A percentile compares a stretch with the other conserved stretches of the same genome.
These are phyloP conservation scores for Pilophorus perplexus DNA, from an alignment of 2,888 invertebrate species.

Conservation along the genomic window DNA sequence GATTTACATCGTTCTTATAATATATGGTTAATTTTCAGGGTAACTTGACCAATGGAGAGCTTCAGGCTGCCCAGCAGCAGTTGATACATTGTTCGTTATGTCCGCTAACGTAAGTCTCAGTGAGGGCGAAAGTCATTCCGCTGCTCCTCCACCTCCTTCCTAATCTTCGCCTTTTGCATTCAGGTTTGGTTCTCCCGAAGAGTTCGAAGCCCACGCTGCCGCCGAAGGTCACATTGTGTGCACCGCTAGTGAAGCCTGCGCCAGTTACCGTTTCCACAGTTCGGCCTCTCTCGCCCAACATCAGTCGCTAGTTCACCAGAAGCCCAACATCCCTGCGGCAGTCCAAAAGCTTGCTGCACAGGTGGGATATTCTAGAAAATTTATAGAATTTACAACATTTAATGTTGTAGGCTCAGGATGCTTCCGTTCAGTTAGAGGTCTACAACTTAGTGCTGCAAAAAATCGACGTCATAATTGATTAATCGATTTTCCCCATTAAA, in stretches of 20 bases:
- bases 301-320: slow-evolving; percentile 14
- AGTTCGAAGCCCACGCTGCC: slow-evolving; percentile 19
- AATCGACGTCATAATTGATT: no score
- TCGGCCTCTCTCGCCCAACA: slow-evolving; percentile 13
- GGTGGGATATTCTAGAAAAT: no score
- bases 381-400: no score
- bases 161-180: background rate
- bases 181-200: slow-evolving; percentile 3
- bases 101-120: slow-evolving; percentile 4
- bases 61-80: background rate
- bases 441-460: no score
- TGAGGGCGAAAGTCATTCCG: no score
- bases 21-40: no score
- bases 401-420: no score
- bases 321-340: background rate
- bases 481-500: no score
- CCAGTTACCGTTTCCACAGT: slow-evolving; percentile 3
- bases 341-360: slow-evolving; percentile 24
- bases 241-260: slow-evolving; percentile 22
- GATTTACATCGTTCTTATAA: no score
- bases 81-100: background rate
- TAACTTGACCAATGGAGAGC: slow-evolving; percentile 9
- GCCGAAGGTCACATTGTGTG: slow-evolving; percentile 30
- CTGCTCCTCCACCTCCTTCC: no score
- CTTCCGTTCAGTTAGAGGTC: no score